phyloP scores from a whole-genome alignment of 2,113 vertebrate genomes.

The Octodon degus region DNA sequence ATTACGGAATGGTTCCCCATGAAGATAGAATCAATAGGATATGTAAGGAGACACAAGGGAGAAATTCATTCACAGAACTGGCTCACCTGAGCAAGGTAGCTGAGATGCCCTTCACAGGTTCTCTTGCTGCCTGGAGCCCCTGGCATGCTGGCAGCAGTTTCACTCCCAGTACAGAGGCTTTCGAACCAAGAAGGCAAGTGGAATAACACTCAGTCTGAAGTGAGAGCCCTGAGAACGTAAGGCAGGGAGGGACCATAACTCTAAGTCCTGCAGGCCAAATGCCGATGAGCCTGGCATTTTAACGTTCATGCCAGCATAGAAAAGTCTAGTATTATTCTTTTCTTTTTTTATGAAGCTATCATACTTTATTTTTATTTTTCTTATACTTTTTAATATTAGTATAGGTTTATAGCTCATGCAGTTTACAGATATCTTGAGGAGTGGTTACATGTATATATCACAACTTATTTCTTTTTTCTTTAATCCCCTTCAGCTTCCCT shows the following conservation, averaged over 20 bases:
- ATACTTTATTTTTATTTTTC: neutral
- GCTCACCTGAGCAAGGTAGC: neutral
- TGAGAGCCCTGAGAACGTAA: neutral
- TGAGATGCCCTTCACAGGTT: neutral
- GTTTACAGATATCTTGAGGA: neutral
- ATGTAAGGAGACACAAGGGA: neutral
- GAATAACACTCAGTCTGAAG: neutral
- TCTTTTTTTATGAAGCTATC: neutral
- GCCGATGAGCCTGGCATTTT: neutral
- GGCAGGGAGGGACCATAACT: neutral
- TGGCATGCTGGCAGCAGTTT: neutral
- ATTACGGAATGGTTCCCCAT: neutral
- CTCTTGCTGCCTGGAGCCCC: neutral
- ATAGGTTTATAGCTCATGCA: neutral
- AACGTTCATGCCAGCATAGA: neutral
- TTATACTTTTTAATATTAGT: neutral
- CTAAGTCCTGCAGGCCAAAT: neutral
- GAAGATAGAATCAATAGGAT: neutral
- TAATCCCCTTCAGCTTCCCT: neutral
- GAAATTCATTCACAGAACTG: neutral
- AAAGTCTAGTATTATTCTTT: too few relatives aligned
- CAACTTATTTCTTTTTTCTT: neutral
- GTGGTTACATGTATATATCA: neutral
- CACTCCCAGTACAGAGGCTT: neutral
- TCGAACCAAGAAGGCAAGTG: too few relatives aligned